Conservation (phyloP, 23 tunicate genomes). For the Diplosoma virens region DNA sequence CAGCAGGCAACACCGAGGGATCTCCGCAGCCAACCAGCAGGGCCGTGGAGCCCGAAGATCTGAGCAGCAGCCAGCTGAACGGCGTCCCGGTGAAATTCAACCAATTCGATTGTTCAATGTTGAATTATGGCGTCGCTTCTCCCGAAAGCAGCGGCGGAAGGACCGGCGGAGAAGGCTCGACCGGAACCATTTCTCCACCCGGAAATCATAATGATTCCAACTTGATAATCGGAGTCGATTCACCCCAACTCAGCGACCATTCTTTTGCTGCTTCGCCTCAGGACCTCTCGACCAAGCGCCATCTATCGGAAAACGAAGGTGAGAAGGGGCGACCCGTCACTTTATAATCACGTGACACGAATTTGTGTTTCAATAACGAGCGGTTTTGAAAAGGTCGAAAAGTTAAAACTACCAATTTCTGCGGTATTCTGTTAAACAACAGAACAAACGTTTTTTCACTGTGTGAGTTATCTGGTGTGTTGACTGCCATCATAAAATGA, state of each 20-base stretch:
- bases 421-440: no score
- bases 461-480: no score
- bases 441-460: no score
- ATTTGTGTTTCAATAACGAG: no score
- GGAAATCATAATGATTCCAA: slow-evolving; percentile 28
- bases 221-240: slow-evolving; percentile 27
- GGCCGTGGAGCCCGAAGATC: slow-evolving; percentile 27
- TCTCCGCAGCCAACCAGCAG: background rate
- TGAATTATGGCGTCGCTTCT: slow-evolving; percentile 54
- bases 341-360: no score
- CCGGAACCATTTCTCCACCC: slow-evolving; percentile 63
- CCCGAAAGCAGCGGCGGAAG: slow-evolving; percentile 68
- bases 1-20: background rate
- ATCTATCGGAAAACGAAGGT: slow-evolving; percentile 34
- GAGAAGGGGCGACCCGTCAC: no score
- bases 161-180: slow-evolving; percentile 65
- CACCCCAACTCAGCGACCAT: slow-evolving; percentile 70
- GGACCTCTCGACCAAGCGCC: slow-evolving; percentile 61
- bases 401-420: no score
- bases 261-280: slow-evolving; percentile 67
- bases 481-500: no score
- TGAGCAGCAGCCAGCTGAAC: slow-evolving; percentile 12
- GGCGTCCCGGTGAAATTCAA: slow-evolving; percentile 35
- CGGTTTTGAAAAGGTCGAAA: no score
- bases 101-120: slow-evolving; percentile 58